These are phyloP conservation scores for Coelopa pilipes DNA, from an alignment of 2,888 invertebrate genomes.

Conservation along the genomic window DNA sequence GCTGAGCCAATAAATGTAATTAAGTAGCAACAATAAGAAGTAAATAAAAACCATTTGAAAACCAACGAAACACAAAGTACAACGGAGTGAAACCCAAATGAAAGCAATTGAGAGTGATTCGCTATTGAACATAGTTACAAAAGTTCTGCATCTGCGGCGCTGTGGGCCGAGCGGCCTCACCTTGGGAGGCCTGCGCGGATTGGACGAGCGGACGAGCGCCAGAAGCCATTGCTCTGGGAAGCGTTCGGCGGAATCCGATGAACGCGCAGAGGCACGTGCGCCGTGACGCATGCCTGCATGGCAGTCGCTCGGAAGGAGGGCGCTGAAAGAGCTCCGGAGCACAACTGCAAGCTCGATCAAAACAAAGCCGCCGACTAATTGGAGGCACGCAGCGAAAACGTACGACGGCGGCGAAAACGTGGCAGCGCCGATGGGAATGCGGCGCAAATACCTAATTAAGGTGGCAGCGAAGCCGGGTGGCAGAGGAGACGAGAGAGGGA, in stretches of 20 bases:
- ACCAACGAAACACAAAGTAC: not conserved
- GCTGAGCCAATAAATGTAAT: constrained; percentile 9
- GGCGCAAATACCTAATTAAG: not conserved
- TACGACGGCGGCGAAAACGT: not conserved
- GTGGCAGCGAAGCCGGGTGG: not conserved
- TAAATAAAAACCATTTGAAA: not conserved
- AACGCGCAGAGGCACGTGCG: constrained; percentile 14
- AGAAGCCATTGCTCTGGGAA: constrained; percentile 7
- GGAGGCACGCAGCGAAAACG: not conserved
- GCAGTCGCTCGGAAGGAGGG: not conserved
- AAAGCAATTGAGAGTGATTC: too few species aligned
- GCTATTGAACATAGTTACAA: too few species aligned
- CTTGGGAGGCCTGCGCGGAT: too few species aligned
- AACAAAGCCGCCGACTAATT: constrained; percentile 19
- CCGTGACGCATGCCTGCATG: not conserved
- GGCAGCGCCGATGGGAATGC: not conserved
- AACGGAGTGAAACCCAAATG: not conserved
- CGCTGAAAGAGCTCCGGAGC: too few species aligned
- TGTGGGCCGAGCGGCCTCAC: too few species aligned
- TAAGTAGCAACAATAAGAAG: not conserved
- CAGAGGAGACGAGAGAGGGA: not conserved
- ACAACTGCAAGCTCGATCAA: not conserved
- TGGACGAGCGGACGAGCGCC: too few species aligned
- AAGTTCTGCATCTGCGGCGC: too few species aligned
- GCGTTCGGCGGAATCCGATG: not conserved